Evolutionary conservation across 2,797 vertebrate species (phyloP).

Genomic region (Alca torda): DNA sequence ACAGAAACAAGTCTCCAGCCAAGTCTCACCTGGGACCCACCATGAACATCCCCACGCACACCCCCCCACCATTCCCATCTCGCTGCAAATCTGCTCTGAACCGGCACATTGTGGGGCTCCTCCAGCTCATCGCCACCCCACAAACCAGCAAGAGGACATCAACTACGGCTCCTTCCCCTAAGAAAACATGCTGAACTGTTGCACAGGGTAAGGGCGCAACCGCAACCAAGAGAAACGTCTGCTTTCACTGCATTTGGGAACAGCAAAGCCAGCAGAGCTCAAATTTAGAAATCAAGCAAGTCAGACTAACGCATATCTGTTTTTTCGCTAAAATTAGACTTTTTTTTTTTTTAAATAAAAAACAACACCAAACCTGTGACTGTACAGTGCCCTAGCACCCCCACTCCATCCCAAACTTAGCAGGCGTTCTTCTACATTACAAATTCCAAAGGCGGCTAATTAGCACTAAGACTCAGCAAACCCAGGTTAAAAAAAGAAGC

Average conservation of each 20-base stretch:
- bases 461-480: slow-evolving; percentile 67
- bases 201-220: neutral
- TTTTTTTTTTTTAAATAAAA: neutral
- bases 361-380: neutral
- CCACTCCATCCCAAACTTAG: slow-evolving; percentile 54
- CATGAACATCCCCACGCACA: rapidly evolving
- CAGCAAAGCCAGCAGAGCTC: neutral
- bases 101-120: neutral
- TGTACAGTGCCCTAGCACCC: slow-evolving; percentile 35
- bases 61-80: neutral
- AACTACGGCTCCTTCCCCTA: neutral
- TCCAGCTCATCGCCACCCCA: neutral
- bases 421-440: slow-evolving; percentile 9
- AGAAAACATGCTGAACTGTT: neutral
- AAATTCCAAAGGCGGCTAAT: slow-evolving; percentile 60
- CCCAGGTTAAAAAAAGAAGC: slow-evolving; percentile 65
- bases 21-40: neutral
- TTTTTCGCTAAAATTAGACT: neutral
- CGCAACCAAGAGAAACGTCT: neutral
- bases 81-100: neutral
- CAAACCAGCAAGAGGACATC: neutral
- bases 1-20: neutral
- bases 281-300: slow-evolving; percentile 3
- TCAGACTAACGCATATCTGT: neutral
- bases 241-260: neutral